Evolutionary conservation across 2,113 vertebrate genomes (phyloP), one percentile per base, ranked within the genome.

Genomic region (Ciconia maguari): DNA sequence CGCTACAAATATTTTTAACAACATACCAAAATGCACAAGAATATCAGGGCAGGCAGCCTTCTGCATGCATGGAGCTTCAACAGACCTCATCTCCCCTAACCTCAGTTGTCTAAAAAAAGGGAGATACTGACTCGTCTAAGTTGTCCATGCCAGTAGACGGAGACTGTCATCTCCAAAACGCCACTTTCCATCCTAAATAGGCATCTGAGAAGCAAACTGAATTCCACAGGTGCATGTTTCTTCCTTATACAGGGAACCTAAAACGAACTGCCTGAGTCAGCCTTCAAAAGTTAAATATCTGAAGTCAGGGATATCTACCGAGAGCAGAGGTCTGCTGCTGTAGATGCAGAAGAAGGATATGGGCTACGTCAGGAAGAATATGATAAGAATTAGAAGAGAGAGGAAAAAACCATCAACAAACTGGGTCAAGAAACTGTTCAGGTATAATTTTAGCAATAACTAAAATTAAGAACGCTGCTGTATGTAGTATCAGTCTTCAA

Each of bases 371-470:
- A 87, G 64, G 44, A 75, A 58, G 16, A 82, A 20, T 6, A 38
- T 9, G 78, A 90, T 95, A 95, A 95, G 74, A 77, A 86, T 79
- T 87, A 93, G 64, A n/a, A 80, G 58, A 76, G 70, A 77, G 42
- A 36, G 21, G 48, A 92, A 89, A 93, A 94, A 93, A 0, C 1
- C 32, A 94, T 57, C 41, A 78, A 68, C 19, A 87, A 95, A 94
- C 7, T 95, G 62, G 89, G 95, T 96, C 93, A 96, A n/a, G 61
- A 91, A 87, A 57, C 48, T 13, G 44, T 54, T 49, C 69, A 72
- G 44, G 25, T 65, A 41, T 79, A 96, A 95, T 95, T 96, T 94
- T 94, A 96, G 97, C 54, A 93, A 11, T 11, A 69, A 78, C 77
- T 76, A 58, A 89, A 96, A 93, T 76, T 16, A 94, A 71, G 55